Base-by-base conservation (phyloP, 2,888 invertebrate genomes). In the Rhodophaea formosa region DNA sequence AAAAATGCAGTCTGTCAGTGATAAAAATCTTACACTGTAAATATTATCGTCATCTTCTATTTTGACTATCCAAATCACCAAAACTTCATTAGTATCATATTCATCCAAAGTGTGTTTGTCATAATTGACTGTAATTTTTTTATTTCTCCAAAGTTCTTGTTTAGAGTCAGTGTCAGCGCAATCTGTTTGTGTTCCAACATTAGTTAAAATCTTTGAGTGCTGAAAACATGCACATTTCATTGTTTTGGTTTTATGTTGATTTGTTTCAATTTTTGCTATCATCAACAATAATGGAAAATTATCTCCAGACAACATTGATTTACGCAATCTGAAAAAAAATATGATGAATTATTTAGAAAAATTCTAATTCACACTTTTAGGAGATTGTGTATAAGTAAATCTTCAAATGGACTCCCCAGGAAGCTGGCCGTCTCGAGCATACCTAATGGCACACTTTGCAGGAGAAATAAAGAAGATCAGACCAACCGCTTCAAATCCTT, bases 51-150 rank as follows among this genome's bases (percentile, higher is more conserved):
- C 51, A 0, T 73, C 65, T 17, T 69, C 67, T 47, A 72, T 59
- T 62, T 67, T 71, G 62, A 72, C 78, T 14, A 77, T 63, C 79
- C 79, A 79, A 15, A 79, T 16, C 15, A 79, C 46, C 15, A 77
- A 45, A n/a, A 66, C 52, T 0, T 39, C 12, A 3, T 12, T 39
- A 12, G 1, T n/a, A 3, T 39, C 12, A 6, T 39, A 39, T 3
- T 1, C 32, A 7, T 1, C 10, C 7, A 2, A 39, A 12, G 39
- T 39, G 10, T 12, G 39, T n/a, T 39, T 39, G n/a, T 12, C n/a
- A 2, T 3, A 6, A 12, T 39, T 12, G 3, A n/a, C n/a, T 39
- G 8, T 39, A 3, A n/a, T 12, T 12, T 2, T 10, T 12, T 39
- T 8, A 39, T 39, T 39, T 39, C 10, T 39, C 12, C n/a, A 10